Conservation (phyloP, 2,888 invertebrate species). For the Pachydiplax longipennis region DNA sequence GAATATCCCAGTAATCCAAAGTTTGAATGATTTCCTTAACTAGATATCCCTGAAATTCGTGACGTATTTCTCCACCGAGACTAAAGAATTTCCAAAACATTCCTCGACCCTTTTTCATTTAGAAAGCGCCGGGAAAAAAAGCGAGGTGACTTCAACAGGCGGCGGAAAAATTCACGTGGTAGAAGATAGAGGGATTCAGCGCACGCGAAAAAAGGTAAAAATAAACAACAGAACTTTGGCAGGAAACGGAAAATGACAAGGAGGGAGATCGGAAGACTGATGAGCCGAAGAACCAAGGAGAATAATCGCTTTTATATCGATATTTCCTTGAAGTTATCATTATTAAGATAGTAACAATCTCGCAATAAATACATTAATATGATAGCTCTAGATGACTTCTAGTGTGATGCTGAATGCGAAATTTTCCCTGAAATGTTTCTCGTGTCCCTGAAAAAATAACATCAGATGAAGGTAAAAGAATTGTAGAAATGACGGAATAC, state of each 20-base stretch:
- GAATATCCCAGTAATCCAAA: too few relatives aligned
- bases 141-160: background rate
- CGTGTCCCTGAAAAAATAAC: too few relatives aligned
- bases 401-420: too few relatives aligned
- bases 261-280: background rate
- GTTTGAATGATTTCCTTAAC: background rate
- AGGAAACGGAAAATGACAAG: background rate
- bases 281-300: background rate
- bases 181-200: background rate
- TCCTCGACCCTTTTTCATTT: background rate
- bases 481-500: too few relatives aligned
- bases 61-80: background rate
- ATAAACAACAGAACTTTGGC: background rate
- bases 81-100: background rate
- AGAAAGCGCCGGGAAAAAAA: background rate
- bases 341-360: too few relatives aligned
- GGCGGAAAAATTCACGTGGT: background rate
- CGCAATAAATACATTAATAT: too few relatives aligned
- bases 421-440: too few relatives aligned
- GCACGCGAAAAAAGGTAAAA: background rate
- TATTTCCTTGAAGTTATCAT: too few relatives aligned
- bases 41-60: background rate
- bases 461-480: too few relatives aligned
- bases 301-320: too few relatives aligned
- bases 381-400: too few relatives aligned